phyloP scores from a whole-genome alignment of 2,888 invertebrate genomes.

The Hesperia comma region DNA sequence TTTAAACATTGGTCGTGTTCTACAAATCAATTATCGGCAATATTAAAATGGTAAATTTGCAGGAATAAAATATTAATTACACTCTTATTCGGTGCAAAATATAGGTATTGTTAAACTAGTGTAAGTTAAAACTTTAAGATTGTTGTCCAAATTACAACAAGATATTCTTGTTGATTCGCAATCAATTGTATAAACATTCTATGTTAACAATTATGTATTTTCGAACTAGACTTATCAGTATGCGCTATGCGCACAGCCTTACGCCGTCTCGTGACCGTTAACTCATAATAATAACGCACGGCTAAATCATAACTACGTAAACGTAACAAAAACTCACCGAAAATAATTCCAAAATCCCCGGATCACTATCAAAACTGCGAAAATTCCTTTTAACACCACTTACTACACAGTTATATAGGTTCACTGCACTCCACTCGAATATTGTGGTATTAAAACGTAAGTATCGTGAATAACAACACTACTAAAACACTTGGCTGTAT shows the following conservation, averaged over 20 bases:
- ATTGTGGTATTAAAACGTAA: slow-evolving; percentile 2
- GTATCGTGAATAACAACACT: slow-evolving; percentile 25
- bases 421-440: slow-evolving; percentile 29
- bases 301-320: slow-evolving; percentile 38
- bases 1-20: no score
- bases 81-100: no score
- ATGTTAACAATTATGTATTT: slow-evolving; percentile 5
- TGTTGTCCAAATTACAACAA: neutral
- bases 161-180: neutral
- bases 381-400: slow-evolving; percentile 32
- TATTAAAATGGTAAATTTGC: no score
- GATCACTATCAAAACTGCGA: slow-evolving; percentile 28
- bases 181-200: slow-evolving; percentile 13
- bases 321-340: slow-evolving; percentile 60
- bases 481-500: slow-evolving; percentile 22
- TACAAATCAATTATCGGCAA: no score
- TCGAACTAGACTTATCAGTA: slow-evolving; percentile 29
- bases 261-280: slow-evolving; percentile 30
- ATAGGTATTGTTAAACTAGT: no score
- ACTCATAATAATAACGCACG: slow-evolving; percentile 35
- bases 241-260: slow-evolving; percentile 32
- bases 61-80: no score
- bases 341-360: slow-evolving; percentile 50
- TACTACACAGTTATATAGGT: slow-evolving; percentile 26
- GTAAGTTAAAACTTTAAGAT: no score